A percentile compares a stretch with the other conserved stretches of the same genome.
Conservation (phyloP, 1,140 invertebrate species). For the Aphidius gifuensis region DNA sequence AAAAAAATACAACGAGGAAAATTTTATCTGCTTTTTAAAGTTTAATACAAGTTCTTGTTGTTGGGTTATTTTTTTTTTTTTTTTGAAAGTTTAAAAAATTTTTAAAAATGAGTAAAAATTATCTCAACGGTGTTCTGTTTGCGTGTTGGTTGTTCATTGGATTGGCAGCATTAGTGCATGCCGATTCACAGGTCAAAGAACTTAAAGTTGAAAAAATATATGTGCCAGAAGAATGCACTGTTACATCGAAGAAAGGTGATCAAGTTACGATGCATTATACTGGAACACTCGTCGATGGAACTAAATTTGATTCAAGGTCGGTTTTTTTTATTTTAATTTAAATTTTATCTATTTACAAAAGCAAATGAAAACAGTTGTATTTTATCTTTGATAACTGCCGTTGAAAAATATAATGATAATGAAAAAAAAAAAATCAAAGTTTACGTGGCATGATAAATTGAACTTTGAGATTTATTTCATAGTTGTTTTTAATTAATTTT, state of each 20-base stretch:
- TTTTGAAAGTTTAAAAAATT: not conserved
- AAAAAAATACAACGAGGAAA: no score
- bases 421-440: no score
- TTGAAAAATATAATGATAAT: no score
- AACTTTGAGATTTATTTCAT: no score
- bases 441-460: no score
- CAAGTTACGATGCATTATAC: slow-evolving; percentile 93
- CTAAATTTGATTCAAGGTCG: slow-evolving; percentile 92
- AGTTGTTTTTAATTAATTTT: no score
- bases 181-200: slow-evolving; percentile 45
- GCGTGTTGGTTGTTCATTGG: slow-evolving; percentile 32
- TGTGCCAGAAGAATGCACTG: slow-evolving; percentile 76
- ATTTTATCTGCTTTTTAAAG: no score
- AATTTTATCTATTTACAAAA: not conserved
- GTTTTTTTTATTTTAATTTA: slow-evolving; percentile 32
- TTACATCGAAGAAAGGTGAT: slow-evolving; percentile 81
- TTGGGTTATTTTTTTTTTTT: not conserved
- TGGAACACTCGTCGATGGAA: slow-evolving; percentile 81
- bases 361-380: no score
- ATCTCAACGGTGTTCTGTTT: slow-evolving; percentile 15
- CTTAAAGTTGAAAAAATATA: slow-evolving; percentile 80
- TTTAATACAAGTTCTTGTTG: not conserved
- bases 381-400: no score
- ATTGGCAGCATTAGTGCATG: slow-evolving; percentile 11
- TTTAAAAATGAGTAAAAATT: slow-evolving; percentile 1